Evolutionary conservation across 2,113 vertebrate species (phyloP), one percentile per base, ranked within the genome.

Genomic region (Chaetura pelagica): DNA sequence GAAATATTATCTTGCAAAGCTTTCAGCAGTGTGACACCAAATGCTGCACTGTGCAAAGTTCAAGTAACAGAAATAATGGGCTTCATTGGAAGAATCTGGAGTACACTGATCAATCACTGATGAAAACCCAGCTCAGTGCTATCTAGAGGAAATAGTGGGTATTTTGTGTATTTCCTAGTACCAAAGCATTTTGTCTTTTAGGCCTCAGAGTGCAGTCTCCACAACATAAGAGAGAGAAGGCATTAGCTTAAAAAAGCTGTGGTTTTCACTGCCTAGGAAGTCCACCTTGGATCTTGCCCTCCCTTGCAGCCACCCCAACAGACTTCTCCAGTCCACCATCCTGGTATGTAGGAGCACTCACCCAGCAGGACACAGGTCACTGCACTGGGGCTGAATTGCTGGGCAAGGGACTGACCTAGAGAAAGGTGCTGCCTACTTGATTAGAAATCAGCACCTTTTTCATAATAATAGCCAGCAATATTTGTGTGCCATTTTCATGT

Each of bases 31-130:
- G 74, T 91, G 88, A 83, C 83, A 90, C 61, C 2, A 2, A 93
- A 82, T 35, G 80, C 63, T 95, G 62, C 40, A 48, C 54, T 67
- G 68, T 62, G 67, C 88, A 91, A 85, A 89, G 84, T 86, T 95
- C 84, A 93, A 78, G 42, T 75, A 54, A 92, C 75, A 96, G 87
- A 90, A 78, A 87, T 89, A 93, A 97, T 77, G 87, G 88, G 54
- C 81, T 91, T 93, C 81, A 82, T 82, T 80, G 77, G 93, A 88
- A 79, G 82, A 89, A 94, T 79, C 61, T 23, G 59, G 72, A 71
- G 72, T 54, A 35, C 27, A 16, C 24, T 84, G 55, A 69, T 93
- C 76, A 13, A 8, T 88, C 49, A 18, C 51, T 27, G n/a, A 75
- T 64, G 62, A 87, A 96, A 97, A 84, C 57, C 34, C n/a, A 87